Evolutionary conservation across 2,797 vertebrate genomes (phyloP).

Genomic region (Leucoraja ocellata): DNA sequence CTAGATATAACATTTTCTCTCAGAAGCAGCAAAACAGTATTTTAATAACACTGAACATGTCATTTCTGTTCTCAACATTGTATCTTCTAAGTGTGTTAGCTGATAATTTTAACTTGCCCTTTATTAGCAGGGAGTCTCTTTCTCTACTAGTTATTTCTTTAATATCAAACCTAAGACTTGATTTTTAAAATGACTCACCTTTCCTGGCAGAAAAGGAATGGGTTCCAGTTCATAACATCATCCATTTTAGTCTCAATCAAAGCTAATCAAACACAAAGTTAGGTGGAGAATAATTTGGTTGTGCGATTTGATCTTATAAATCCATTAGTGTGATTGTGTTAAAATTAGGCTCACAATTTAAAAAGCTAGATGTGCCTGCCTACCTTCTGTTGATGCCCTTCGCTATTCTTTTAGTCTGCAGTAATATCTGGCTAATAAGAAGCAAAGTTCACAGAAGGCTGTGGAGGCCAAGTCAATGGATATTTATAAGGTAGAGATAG

Average conservation of each 20-base stretch:
- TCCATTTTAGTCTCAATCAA: background rate
- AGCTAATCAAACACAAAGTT: background rate
- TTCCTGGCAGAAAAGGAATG: background rate
- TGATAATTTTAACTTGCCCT: background rate
- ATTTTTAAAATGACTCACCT: background rate
- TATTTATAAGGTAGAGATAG: too few species aligned
- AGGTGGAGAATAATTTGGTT: background rate
- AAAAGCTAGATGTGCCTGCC: background rate
- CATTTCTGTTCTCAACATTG: background rate
- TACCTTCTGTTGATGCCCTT: background rate
- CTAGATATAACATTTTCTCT: background rate
- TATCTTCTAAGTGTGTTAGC: background rate
- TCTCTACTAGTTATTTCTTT: background rate
- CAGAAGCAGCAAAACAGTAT: background rate
- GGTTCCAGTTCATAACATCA: background rate
- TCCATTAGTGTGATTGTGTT: background rate
- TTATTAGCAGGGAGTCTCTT: background rate
- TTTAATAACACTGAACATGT: background rate
- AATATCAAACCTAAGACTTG: background rate
- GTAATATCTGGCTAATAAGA: too few species aligned
- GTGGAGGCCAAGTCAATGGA: too few species aligned
- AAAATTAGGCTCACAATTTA: background rate
- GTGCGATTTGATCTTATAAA: background rate
- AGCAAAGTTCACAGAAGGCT: background rate
- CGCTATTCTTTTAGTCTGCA: too few species aligned